These are phyloP conservation scores for Drosophila kohkoa DNA, from an alignment of 1,140 invertebrate genomes.

Conservation along the genomic window DNA sequence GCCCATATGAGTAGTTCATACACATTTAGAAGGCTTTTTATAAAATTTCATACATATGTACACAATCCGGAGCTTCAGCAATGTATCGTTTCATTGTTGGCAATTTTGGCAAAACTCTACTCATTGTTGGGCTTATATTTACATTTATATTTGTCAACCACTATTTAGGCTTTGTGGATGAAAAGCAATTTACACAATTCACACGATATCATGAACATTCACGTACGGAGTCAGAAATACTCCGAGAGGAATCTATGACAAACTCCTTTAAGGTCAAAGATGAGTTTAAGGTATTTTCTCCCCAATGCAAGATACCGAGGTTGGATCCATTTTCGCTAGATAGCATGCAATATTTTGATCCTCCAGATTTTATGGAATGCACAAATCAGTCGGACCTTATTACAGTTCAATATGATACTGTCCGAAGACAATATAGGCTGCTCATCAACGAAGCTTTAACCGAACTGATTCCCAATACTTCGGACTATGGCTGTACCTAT, in stretches of 20 bases:
- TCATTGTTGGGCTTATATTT: conserved; percentile 9
- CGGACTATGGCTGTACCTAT: conserved; percentile 24
- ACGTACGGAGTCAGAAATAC: neutral
- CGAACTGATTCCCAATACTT: conserved; percentile 31
- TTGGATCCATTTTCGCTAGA: conserved; percentile 88
- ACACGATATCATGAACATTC: neutral
- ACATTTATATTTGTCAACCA: conserved; percentile 17
- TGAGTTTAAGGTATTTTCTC: conserved; percentile 40
- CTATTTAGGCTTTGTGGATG: neutral
- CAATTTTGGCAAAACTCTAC: conserved; percentile 3
- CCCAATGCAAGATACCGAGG: conserved; percentile 75
- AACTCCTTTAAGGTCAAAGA: neutral
- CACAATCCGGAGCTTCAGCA: neutral
- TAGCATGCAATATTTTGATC: conserved; percentile 86
- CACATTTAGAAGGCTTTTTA: neutral
- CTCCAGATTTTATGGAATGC: conserved; percentile 86
- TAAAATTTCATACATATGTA: neutral
- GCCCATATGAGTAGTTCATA: too few relatives aligned
- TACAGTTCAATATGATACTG: conserved; percentile 67
- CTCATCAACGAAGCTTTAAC: conserved; percentile 57
- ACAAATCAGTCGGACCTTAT: conserved; percentile 84
- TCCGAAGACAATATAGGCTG: conserved; percentile 56
- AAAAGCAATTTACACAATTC: neutral
- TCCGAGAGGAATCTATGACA: neutral
- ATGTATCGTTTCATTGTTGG: conserved; percentile 35